Evolutionary conservation across 2,888 invertebrate species (phyloP), one percentile per base, ranked within the genome.

Genomic region (Embidobia sp.): DNA sequence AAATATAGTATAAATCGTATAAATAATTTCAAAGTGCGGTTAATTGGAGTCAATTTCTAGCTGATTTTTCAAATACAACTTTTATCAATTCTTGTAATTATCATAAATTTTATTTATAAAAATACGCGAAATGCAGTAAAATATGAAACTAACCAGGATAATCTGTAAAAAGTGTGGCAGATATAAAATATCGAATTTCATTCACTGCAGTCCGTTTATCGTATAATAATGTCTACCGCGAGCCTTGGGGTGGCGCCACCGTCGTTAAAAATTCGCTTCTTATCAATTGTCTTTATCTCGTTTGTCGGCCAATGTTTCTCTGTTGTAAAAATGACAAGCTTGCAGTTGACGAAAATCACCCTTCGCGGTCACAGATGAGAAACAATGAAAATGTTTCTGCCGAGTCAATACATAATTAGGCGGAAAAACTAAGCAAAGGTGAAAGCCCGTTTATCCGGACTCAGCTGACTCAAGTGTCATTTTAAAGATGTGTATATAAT

Each of bases 311-410:
- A 57, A 42, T 42, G 42, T n/a, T n/a, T n/a, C n/a, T 29, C 42
- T 42, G 57, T 42, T 40, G 57, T 18, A 29, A 29, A 57, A 42
- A 57, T 57, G 57, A 57, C 55, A 55, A 57, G 29, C 42, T 57
- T 42, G 16, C 57, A 57, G 53, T 57, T 55, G 3, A 16, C 40
- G 19, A 16, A 55, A 55, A 27, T 40, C 10, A 55, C 27, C 27
- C 11, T 6, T 55, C 40, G 55, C 13, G 55, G 27, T 13, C n/a
- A 27, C 15, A 40, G 4, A n/a, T 40, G 15, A 27, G 15, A 27
- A 37, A 40, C 37, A 22, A 27, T 55, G 40, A 6, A 22, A 22
- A 40, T 10, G 6, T 18, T 18, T 31, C 11, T 10, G n/a, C 2
- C 4, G 1, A 16, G 29, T 31, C 42, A 27, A 46, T 27, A 7